Base-by-base conservation (phyloP, 2,888 invertebrate genomes). In the Mesorhabditis sp. region DNA sequence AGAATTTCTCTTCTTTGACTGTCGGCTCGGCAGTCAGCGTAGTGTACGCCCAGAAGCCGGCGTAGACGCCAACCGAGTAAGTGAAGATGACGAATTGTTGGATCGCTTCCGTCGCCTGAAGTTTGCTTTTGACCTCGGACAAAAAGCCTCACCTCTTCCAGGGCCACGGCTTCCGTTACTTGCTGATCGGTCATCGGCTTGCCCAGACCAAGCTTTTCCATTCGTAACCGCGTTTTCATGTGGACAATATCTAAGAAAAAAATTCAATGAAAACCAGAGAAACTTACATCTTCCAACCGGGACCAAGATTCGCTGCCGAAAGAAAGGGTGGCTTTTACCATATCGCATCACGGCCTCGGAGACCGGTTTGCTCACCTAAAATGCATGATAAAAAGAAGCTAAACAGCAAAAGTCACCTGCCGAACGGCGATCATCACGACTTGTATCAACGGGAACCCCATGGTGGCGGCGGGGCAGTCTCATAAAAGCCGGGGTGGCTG, bases 401-500 rank as follows among this genome's bases (percentile, higher is more conserved):
- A n/a, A 45, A 63, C 42, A 44, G 4, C 44, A 66, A 44, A 44
- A 41, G 28, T 41, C n/a, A 75, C 76, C 76, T 84, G 84, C 71
- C 84, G 71, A 4, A 82, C 84, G 66, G 81, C 79, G 68, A 84
- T 84, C 81, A 84, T 78, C 64, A 82, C 74, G 15, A 84, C 77
- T 74, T 84, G 84, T 66, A 84, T 75, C 79, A 81, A 80, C 5
- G 84, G 84, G 50, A 84, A 76, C 43, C 84, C 84, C 84, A 84
- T 84, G 45, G 65, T 76, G 62, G 69, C 66, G 28, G 28, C 28
- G 28, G 28, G 28, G 28, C 28, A 28, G 28, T 1, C 28, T 28
- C 28, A 28, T 28, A 28, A 28, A 28, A 28, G 28, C 28, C 28
- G 28, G 28, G 28, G 2, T 28, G 28, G 28, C 28, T 28, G 28